These are phyloP conservation scores for Dipus sagitta DNA, from an alignment of 2,797 vertebrate genomes.

Conservation along the genomic window DNA sequence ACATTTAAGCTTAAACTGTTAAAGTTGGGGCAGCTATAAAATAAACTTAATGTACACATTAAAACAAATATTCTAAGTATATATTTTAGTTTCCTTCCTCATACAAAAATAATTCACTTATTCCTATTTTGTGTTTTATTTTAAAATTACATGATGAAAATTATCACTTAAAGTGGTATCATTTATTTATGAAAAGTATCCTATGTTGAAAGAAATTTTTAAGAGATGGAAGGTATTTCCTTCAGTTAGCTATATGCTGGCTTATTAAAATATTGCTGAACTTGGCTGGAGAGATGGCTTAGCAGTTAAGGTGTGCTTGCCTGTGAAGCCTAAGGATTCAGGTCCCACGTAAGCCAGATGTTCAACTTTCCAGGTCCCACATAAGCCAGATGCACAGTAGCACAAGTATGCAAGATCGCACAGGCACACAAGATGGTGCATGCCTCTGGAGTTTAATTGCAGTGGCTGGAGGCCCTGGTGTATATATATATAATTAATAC, in stretches of 20 bases:
- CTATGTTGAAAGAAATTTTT: not conserved
- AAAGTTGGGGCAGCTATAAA: slow-evolving; percentile 31
- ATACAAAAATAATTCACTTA: not conserved
- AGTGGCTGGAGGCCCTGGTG: too few species aligned
- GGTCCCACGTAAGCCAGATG: too few species aligned
- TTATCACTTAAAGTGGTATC: slow-evolving; percentile 28
- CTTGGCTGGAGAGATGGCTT: not conserved
- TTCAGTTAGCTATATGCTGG: not conserved
- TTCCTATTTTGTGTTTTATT: slow-evolving; percentile 57
- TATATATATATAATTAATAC: too few species aligned
- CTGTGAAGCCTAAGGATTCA: too few species aligned
- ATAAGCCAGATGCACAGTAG: too few species aligned
- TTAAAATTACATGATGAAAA: slow-evolving; percentile 35
- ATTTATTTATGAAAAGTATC: slow-evolving; percentile 51
- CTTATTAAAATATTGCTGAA: slow-evolving; percentile 53
- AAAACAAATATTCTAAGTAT: slow-evolving; percentile 50
- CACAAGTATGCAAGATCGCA: too few species aligned
- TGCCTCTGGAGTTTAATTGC: too few species aligned
- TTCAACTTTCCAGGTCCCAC: too few species aligned
- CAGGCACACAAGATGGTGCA: too few species aligned
- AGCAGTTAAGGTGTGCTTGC: too few species aligned
- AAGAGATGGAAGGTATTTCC: slow-evolving; percentile 45
- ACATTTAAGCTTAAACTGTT: slow-evolving; percentile 49
- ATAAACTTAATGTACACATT: slow-evolving; percentile 28
- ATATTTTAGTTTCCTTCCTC: slow-evolving; percentile 56